Percentiles rank a stretch among this genome's conserved stretches.
These are phyloP conservation scores for Ceratitis capitata DNA, from an alignment of 1,140 invertebrate genomes.

Conservation along the genomic window DNA sequence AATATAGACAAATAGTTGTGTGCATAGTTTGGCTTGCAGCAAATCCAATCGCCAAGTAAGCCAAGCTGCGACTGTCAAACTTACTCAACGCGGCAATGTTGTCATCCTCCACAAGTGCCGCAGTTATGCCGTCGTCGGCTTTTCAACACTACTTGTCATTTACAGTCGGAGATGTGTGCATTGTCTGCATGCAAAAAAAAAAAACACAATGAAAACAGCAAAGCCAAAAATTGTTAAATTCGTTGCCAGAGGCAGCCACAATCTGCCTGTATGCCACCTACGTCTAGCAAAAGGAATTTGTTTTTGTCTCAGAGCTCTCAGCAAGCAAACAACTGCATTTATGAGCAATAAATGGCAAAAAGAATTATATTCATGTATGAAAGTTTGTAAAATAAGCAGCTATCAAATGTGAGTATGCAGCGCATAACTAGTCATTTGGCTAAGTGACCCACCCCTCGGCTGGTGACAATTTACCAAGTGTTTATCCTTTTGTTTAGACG, in stretches of 20 bases:
- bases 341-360: background rate
- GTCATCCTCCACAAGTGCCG: background rate
- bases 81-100: background rate
- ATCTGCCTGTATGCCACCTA: too few species aligned
- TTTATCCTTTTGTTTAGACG: background rate
- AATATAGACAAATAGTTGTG: background rate
- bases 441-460: background rate
- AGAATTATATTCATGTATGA: background rate
- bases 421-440: background rate
- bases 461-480: background rate
- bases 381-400: background rate
- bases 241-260: background rate
- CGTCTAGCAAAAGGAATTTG: background rate
- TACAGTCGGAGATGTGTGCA: background rate
- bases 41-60: background rate
- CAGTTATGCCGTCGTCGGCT: background rate
- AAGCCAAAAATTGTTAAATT: background rate
- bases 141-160: background rate
- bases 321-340: background rate
- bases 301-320: background rate
- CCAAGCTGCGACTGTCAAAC: background rate
- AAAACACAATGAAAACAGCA: too few species aligned
- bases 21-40: background rate
- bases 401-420: too few species aligned
- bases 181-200: background rate